Percentiles rank a stretch among this genome's conserved stretches.
Conservation (phyloP, 2,797 vertebrate genomes). For the Phataginus tricuspis region DNA sequence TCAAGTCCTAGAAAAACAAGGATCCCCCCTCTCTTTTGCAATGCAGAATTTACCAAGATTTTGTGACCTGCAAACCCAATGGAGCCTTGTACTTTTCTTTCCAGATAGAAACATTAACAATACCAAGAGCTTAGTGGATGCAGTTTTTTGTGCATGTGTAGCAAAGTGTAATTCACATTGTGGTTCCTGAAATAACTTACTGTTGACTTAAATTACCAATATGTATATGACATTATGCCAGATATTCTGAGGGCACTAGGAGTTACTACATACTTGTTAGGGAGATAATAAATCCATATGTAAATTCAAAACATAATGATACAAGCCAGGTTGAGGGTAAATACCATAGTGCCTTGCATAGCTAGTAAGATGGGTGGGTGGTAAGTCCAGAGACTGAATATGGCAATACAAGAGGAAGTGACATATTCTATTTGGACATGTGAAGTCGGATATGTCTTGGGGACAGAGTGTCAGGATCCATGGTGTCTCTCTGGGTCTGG, state of each 20-base stretch:
- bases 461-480: too few relatives aligned
- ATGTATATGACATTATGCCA: background rate
- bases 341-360: background rate
- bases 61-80: background rate
- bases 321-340: background rate
- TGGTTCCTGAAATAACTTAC: background rate
- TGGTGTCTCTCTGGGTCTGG: background rate
- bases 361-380: background rate
- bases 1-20: conserved; percentile 29
- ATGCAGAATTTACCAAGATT: background rate
- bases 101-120: background rate
- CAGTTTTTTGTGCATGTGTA: background rate
- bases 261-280: background rate
- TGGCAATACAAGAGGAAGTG: background rate
- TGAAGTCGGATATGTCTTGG: background rate
- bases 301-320: background rate
- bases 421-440: background rate
- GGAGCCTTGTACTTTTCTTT: background rate
- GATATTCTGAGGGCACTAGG: background rate
- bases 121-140: background rate
- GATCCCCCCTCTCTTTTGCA: background rate
- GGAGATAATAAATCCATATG: background rate
- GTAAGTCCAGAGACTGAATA: background rate
- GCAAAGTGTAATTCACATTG: conserved; percentile 4
- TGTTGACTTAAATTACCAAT: conserved; percentile 19